Evolutionary conservation across 2,888 invertebrate species (phyloP).

Genomic region (Scelioninae gen. 2): DNA sequence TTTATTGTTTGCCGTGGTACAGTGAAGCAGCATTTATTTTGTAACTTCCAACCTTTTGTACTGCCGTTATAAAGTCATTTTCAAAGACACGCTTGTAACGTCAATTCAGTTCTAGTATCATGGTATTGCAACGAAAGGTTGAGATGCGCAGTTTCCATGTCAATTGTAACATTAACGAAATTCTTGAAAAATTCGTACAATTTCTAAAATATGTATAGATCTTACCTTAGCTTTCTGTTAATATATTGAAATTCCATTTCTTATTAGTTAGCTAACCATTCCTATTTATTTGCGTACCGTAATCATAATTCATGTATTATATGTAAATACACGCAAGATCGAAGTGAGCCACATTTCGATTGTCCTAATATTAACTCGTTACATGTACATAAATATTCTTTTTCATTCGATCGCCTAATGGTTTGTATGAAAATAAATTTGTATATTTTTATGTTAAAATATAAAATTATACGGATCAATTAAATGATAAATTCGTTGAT

Average conservation of each 20-base stretch:
- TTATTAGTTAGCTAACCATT: not conserved
- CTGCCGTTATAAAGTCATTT: slow-evolving; percentile 40
- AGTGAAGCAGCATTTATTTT: slow-evolving; percentile 3
- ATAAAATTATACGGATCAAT: too few species aligned
- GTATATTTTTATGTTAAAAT: too few species aligned
- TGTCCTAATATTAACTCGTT: not conserved
- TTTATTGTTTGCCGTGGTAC: not conserved
- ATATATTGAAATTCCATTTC: slow-evolving; percentile 1
- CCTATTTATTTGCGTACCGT: not conserved
- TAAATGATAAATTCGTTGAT: too few species aligned
- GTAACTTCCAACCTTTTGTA: slow-evolving; percentile 18
- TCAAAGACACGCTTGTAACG: slow-evolving; percentile 18
- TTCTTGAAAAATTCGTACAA: slow-evolving; percentile 40
- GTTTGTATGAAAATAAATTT: not conserved
- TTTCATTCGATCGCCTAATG: not conserved
- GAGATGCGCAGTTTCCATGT: slow-evolving; percentile 17
- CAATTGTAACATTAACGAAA: slow-evolving; percentile 11
- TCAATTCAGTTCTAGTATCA: not conserved
- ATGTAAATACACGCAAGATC: not conserved
- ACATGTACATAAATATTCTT: not conserved
- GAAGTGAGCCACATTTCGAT: not conserved
- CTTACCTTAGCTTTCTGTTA: slow-evolving; percentile 27
- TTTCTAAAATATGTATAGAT: slow-evolving; percentile 19
- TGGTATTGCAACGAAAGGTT: not conserved
- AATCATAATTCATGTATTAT: slow-evolving; percentile 3